Conservation (phyloP, 2,113 vertebrate genomes). For the Tupaia tana region DNA sequence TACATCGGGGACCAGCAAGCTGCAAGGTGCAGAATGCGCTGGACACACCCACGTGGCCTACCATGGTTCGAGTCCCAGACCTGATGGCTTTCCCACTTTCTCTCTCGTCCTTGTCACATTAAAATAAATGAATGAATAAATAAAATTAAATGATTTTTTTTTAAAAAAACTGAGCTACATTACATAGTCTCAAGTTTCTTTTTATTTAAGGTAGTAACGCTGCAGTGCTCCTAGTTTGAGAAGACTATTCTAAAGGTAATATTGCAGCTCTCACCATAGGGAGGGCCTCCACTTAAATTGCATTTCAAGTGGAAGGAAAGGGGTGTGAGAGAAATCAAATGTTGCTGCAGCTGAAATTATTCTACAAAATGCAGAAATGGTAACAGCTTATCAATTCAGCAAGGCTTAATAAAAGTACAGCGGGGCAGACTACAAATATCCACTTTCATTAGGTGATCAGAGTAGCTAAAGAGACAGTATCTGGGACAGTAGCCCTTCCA, state of each 20-base stretch:
- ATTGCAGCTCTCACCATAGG: not conserved
- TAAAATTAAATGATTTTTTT: too few relatives aligned
- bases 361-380: not conserved
- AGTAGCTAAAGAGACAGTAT: not conserved
- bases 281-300: not conserved
- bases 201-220: not conserved
- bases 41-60: too few relatives aligned
- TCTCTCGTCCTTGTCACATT: too few relatives aligned
- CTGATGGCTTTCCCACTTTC: too few relatives aligned
- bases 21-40: too few relatives aligned
- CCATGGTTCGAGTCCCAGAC: too few relatives aligned
- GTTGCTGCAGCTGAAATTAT: not conserved
- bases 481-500: slow-evolving; percentile 20
- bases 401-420: not conserved
- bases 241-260: not conserved
- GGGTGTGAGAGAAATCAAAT: not conserved
- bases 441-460: not conserved
- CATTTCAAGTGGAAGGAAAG: not conserved
- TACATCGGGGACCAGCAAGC: too few relatives aligned
- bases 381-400: not conserved
- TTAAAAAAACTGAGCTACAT: not conserved
- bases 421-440: not conserved
- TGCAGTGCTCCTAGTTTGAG: not conserved
- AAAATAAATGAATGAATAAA: too few relatives aligned
- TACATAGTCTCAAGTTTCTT: not conserved